A percentile compares a stretch with the other conserved stretches of the same genome.
phyloP scores from a whole-genome alignment of 2,113 vertebrate genomes.

The Corapipo altera region DNA sequence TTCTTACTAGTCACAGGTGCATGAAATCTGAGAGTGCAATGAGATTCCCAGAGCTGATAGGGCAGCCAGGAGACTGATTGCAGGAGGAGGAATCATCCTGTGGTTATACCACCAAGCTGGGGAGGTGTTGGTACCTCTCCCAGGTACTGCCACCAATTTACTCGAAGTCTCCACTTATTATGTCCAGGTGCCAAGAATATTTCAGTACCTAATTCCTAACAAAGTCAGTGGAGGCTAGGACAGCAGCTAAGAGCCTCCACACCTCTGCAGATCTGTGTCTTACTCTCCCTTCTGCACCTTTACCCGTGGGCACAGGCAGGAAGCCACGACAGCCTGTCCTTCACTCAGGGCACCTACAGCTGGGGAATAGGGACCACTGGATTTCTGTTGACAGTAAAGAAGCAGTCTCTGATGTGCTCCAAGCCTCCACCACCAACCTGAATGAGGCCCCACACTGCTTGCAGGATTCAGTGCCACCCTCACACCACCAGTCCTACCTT shows the following conservation, averaged over 20 bases:
- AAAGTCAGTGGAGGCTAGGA: background rate
- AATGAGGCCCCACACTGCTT: background rate
- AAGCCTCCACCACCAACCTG: background rate
- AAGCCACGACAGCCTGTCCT: background rate
- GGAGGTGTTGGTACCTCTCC: background rate
- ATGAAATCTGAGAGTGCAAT: background rate
- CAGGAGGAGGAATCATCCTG: background rate
- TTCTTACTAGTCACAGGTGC: background rate
- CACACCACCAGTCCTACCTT: fast-evolving
- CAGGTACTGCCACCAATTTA: background rate
- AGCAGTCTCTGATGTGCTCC: background rate
- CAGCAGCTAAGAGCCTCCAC: background rate
- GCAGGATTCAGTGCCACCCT: background rate
- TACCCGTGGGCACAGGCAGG: background rate
- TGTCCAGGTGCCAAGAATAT: background rate
- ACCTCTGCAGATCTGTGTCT: background rate
- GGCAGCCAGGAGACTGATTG: background rate
- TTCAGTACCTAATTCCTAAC: background rate
- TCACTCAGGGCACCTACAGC: background rate
- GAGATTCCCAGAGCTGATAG: background rate
- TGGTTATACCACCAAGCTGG: background rate
- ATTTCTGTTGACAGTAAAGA: background rate
- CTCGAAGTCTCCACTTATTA: background rate
- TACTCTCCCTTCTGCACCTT: background rate
- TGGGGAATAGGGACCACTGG: background rate